Evolutionary conservation across 2,113 vertebrate species (phyloP).

Genomic region (Lethenteron camtschaticum): DNA sequence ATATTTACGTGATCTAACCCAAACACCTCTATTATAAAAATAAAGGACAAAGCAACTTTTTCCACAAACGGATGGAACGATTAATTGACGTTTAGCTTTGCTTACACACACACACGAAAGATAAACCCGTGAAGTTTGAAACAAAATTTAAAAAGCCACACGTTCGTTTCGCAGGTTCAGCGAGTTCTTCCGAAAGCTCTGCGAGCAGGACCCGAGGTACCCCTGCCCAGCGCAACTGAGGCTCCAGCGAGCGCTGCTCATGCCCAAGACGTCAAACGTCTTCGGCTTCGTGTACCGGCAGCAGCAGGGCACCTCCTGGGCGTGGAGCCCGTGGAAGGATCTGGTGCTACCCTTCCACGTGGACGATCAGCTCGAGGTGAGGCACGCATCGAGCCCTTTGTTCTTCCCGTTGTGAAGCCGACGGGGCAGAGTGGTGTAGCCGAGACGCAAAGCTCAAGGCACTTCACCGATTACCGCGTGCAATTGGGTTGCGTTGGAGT

Average conservation of each 20-base stretch:
- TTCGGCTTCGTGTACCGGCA: slow-evolving; percentile 9
- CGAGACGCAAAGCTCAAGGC: too few species aligned
- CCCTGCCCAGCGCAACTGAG: slow-evolving; percentile 3
- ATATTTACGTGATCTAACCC: too few species aligned
- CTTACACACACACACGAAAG: too few species aligned
- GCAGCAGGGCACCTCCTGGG: slow-evolving; percentile 7
- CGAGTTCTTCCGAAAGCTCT: slow-evolving; percentile 11
- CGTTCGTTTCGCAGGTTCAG: slow-evolving; percentile 7
- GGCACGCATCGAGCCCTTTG: neutral
- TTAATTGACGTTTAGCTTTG: too few species aligned
- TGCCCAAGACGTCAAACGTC: slow-evolving; percentile 4
- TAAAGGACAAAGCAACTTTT: too few species aligned
- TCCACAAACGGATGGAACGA: too few species aligned
- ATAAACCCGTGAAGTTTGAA: too few species aligned
- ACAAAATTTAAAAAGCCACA: neutral
- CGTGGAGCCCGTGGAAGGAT: slow-evolving; percentile 8
- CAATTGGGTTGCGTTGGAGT: too few species aligned
- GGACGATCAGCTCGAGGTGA: neutral
- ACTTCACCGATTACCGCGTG: too few species aligned
- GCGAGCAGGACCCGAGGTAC: slow-evolving; percentile 9
- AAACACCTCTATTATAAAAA: too few species aligned
- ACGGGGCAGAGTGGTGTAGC: neutral
- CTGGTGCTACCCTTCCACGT: slow-evolving; percentile 8
- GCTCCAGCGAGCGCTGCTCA: slow-evolving; percentile 9
- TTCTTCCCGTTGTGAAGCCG: neutral